Evolutionary conservation across 2,113 vertebrate species (phyloP).

Genomic region (Podarcis cretensis): DNA sequence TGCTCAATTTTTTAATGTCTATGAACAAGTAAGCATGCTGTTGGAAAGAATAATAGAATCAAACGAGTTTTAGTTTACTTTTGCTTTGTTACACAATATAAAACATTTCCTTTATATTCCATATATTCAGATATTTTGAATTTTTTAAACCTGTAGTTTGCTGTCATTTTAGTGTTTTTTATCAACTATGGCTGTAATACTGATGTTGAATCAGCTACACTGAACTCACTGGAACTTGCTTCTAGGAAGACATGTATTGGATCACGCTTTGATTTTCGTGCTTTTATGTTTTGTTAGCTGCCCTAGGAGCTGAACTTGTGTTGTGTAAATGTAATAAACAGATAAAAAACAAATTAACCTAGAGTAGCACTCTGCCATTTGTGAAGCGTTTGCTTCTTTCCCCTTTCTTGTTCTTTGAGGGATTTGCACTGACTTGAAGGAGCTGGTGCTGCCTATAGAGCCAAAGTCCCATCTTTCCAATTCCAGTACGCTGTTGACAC

Average conservation of each 20-base stretch:
- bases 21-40: neutral
- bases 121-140: neutral
- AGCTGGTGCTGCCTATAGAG: neutral
- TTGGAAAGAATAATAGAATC: neutral
- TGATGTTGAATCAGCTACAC: too few relatives aligned
- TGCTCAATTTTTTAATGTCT: neutral
- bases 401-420: neutral
- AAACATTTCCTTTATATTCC: neutral
- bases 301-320: neutral
- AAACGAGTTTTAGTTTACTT: neutral
- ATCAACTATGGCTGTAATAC: neutral
- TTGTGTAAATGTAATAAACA: neutral
- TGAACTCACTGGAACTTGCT: too few relatives aligned
- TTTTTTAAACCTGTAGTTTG: neutral
- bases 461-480: neutral
- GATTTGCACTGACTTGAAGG: too few relatives aligned
- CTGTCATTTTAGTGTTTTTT: neutral
- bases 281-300: neutral
- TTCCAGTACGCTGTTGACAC: neutral
- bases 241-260: too few relatives aligned
- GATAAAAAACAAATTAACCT: neutral
- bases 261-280: neutral
- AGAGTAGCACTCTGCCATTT: too few relatives aligned
- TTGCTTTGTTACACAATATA: neutral
- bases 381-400: neutral